phyloP scores from a whole-genome alignment of 2,113 vertebrate species.

The Scomber japonicus region DNA sequence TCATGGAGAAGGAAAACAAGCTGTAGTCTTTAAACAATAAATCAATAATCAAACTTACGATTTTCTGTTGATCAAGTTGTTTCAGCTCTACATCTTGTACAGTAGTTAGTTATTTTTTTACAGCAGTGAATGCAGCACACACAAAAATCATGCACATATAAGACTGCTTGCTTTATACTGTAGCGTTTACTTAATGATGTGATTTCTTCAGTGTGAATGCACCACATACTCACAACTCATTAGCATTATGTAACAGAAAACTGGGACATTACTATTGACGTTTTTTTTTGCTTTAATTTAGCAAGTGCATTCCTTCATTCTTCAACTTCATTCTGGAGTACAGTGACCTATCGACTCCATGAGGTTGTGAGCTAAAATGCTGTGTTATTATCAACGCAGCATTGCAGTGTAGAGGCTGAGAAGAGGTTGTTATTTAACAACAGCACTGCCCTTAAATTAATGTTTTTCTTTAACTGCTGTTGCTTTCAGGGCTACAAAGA shows the following conservation, averaged over 20 bases:
- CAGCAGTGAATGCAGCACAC: too few relatives aligned
- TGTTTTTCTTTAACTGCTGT: neutral
- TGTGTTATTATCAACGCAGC: neutral
- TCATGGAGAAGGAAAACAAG: too few relatives aligned
- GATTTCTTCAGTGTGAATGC: neutral
- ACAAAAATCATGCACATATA: too few relatives aligned
- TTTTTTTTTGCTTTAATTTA: slow-evolving; percentile 19
- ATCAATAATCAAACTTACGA: too few relatives aligned
- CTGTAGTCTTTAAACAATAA: too few relatives aligned
- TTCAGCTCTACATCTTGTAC: too few relatives aligned
- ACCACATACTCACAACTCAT: too few relatives aligned
- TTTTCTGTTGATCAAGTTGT: too few relatives aligned
- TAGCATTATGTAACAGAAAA: neutral
- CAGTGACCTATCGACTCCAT: neutral
- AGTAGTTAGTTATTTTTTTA: too few relatives aligned
- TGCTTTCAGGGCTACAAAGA: neutral
- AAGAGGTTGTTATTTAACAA: neutral
- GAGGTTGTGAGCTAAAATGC: neutral
- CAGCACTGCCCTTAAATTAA: neutral
- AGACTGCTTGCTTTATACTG: too few relatives aligned
- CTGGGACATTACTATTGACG: neutral
- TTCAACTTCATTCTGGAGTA: neutral
- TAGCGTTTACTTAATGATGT: neutral
- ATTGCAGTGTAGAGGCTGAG: neutral
- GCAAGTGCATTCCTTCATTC: neutral